Base-by-base conservation (phyloP, 1,140 invertebrate genomes). In the Drosophila tani region DNA sequence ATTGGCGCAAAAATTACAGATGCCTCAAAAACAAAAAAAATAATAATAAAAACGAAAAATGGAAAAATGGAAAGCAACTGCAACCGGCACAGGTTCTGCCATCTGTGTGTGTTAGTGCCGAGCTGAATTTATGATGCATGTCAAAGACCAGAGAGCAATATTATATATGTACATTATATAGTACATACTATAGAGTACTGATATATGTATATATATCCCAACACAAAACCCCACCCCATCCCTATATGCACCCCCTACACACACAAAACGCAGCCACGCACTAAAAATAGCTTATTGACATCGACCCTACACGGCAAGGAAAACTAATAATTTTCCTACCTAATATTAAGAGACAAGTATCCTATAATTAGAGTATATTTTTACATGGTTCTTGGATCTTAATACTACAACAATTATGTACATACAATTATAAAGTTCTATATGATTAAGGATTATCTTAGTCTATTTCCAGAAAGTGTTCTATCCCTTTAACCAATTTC, bases 1-100 rank as follows among this genome's bases (percentile, higher is more conserved):
- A 87, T 88, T 88, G 84, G 84, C 83, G 84, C 83, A 87, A 88
- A 87, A 87, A 82, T 79, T 80, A 82, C 83, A 87, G 83, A 87
- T 87, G 83, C 76, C 84, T 87, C 68, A 80, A 60, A 24, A 75
- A 45, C 40, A 40, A 8, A 40, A 40, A 80, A 57, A 24, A 75
- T 32, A 43, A 40, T 8, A 40, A 40, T 55, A 32, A 68, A 38
- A 43, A 41, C 41, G 41, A 63, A 58, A 68, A 60, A 49, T 50
- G 29, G 43, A 45, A 45, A 35, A 65, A 55, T 21, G 19, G 32
- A 55, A 55, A 40, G 19, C 50, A 45, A 51, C 56, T 27, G 43
- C 46, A 50, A 47, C 17, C 5, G 45, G 46, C 43, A 41, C 62
- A 57, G 70, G 45, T 49, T 64, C 27, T 15, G 53, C 32, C 21